Percentiles rank a stretch among this genome's conserved stretches.
phyloP scores from a whole-genome alignment of 2,888 invertebrate species.

The Entomobrya multifasciata region DNA sequence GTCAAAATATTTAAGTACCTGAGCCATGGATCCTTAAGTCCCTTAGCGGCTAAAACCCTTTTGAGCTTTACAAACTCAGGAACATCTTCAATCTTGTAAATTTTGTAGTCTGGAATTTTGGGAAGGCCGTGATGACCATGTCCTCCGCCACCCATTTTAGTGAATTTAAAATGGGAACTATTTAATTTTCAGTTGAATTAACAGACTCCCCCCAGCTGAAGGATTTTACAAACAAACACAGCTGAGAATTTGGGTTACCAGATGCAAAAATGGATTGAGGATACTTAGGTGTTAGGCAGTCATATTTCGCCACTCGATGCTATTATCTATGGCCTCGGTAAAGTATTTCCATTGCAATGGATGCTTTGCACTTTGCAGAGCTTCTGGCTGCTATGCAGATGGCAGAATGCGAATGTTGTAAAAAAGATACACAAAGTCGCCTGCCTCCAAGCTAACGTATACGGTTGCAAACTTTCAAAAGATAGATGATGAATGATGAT shows the following conservation, averaged over 20 bases:
- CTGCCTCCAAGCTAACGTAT: too few species aligned
- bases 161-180: neutral
- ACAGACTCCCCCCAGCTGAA: neutral
- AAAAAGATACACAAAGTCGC: too few species aligned
- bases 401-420: too few species aligned
- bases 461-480: too few species aligned
- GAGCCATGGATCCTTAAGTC: constrained; percentile 92
- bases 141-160: constrained; percentile 83
- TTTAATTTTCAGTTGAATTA: neutral
- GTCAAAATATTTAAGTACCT: constrained; percentile 83
- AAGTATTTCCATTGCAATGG: neutral
- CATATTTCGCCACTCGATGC: neutral
- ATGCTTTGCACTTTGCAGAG: too few species aligned
- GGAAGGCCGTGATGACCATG: constrained; percentile 84
- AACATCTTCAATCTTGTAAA: constrained; percentile 88
- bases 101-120: constrained; percentile 87
- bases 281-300: neutral
- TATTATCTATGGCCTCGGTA: neutral
- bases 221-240: neutral
- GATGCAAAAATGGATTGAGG: too few species aligned
- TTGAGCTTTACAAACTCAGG: constrained; percentile 86
- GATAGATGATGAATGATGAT: too few species aligned
- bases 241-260: neutral
- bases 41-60: constrained; percentile 86
- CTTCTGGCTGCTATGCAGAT: too few species aligned